Evolutionary conservation across 2,113 vertebrate genomes (phyloP), one percentile per base, ranked within the genome.

Genomic region (Epinephelus moara): DNA sequence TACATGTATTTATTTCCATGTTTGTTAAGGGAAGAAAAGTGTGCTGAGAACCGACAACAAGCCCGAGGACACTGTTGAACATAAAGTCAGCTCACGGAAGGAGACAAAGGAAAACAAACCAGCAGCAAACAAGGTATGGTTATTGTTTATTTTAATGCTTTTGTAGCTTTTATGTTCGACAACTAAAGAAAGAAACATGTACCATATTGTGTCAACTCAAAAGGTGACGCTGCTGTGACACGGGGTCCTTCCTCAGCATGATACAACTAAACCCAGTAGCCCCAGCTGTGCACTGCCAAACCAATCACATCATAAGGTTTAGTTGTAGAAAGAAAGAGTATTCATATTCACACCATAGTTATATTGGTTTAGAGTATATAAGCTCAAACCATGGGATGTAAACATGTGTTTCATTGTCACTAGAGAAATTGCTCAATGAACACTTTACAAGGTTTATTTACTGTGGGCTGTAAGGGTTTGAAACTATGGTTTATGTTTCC

Each of bases 71-170:
- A 40, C 61, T 8, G 63, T 21, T 25, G 86, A 89, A 73, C 66
- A 75, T 6, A 81, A 79, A 56, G 78, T 56, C 18, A 67, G 59
- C 14, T 74, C 80, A 42, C 77, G 37, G 25, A 85, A 87, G 21
- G 93, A 92, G 21, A 93, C 92, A 50, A 96, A 96, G 84, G 95
- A 96, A 85, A 96, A 96, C 92, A 91, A 91, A 49, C 94, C 94
- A 2, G 93, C 78, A 33, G 17, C 52, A 12, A 66, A 52, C 27
- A 77, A 91, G 88, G 93, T 91, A 49, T 13, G 78, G 68, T 53
- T 4, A 3, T 18, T 74, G 6, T 61, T 72, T 23, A 6, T 0
- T 18, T 40, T 55, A 14, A 59, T 17, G 7, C 10, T 18, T 73
- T 6, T 30, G 12, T 17, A 2, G 6, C 3, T 37, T 23, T 15